These are phyloP conservation scores for Pollenia griseotomentosa DNA, from an alignment of 2,888 invertebrate genomes.

Conservation along the genomic window DNA sequence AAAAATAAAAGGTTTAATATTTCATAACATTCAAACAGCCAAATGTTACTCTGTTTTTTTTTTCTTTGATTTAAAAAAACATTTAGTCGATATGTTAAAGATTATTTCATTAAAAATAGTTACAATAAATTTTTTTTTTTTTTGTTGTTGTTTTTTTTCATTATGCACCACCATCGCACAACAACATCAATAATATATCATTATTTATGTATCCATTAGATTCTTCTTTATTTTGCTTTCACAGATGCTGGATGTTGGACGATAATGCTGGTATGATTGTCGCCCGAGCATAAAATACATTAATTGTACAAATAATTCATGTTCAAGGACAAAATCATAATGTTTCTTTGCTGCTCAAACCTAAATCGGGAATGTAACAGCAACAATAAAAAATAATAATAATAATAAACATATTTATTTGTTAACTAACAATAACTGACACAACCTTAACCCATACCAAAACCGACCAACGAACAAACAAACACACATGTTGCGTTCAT, in stretches of 20 bases:
- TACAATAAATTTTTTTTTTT: constrained; percentile 1
- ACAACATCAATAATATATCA: constrained; percentile 41
- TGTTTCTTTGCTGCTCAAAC: constrained; percentile 20
- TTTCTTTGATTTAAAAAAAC: neutral
- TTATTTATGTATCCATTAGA: constrained; percentile 38
- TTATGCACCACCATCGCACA: constrained; percentile 25
- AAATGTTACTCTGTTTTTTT: neutral
- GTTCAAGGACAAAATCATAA: constrained; percentile 71
- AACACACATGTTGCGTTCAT: neutral
- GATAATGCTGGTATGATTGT: constrained; percentile 66
- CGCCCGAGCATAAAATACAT: constrained; percentile 63
- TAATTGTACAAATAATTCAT: constrained; percentile 73
- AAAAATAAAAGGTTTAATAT: constrained; percentile 36
- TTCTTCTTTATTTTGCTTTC: neutral
- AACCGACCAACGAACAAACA: neutral
- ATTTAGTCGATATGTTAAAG: constrained; percentile 38
- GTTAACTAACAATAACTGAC: constrained; percentile 50
- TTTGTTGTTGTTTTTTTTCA: neutral
- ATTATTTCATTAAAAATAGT: constrained; percentile 50
- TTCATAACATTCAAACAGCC: neutral
- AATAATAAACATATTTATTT: constrained; percentile 61
- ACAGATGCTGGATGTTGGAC: constrained; percentile 23
- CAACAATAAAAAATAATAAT: neutral
- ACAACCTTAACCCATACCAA: constrained; percentile 33
- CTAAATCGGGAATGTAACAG: constrained; percentile 29